Evolutionary conservation across 2,797 vertebrate genomes (phyloP).

Genomic region (Megaceryle alcyon): DNA sequence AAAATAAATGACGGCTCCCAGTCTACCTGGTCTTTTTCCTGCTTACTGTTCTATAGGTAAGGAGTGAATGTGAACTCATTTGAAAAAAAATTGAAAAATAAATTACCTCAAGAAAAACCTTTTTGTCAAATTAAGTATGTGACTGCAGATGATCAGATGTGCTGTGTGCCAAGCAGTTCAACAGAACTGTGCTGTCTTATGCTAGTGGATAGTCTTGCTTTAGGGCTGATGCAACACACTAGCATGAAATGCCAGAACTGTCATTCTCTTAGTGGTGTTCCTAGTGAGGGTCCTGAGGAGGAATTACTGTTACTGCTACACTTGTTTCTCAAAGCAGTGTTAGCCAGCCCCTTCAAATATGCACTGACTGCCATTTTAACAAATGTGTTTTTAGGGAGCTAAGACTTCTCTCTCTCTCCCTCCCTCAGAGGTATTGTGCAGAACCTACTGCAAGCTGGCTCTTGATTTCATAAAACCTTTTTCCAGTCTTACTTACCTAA

Average conservation of each 20-base stretch:
- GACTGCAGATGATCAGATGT: not conserved
- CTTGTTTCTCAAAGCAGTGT: not conserved
- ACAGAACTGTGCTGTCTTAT: fast-evolving
- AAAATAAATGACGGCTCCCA: not conserved
- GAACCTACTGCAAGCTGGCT: not conserved
- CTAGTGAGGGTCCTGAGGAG: not conserved
- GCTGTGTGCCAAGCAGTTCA: not conserved
- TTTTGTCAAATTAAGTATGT: not conserved
- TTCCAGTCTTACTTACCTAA: not conserved
- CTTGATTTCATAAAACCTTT: not conserved
- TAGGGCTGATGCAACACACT: not conserved
- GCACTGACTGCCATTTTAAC: not conserved
- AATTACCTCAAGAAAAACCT: not conserved
- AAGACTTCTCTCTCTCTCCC: not conserved
- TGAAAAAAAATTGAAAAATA: not conserved
- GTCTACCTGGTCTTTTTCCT: not conserved
- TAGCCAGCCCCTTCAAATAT: not conserved
- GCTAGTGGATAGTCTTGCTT: too few relatives aligned
- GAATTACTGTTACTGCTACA: not conserved
- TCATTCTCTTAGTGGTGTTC: not conserved
- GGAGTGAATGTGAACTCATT: not conserved
- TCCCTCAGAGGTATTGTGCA: not conserved
- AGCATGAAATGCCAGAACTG: not conserved
- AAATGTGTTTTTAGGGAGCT: not conserved
- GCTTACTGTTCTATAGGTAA: not conserved